Evolutionary conservation across 2,888 invertebrate genomes (phyloP), one percentile per base, ranked within the genome.

Genomic region (Sthenelais limicola): DNA sequence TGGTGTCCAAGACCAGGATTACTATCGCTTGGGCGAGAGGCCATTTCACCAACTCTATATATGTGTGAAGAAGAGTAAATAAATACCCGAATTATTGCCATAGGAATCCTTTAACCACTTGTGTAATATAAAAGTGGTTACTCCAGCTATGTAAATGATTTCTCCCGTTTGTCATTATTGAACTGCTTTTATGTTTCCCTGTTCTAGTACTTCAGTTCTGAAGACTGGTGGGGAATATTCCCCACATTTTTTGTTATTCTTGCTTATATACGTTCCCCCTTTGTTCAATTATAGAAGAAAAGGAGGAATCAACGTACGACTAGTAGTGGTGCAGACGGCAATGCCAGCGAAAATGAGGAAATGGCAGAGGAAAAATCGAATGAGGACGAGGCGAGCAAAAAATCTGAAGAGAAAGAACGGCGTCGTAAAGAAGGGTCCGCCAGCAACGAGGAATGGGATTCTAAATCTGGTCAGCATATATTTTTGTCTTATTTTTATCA

Each of bases 221-320:
- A n/a, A n/a, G n/a, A n/a, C n/a, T n/a, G n/a, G n/a, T n/a, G n/a
- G n/a, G n/a, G n/a, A n/a, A n/a, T n/a, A n/a, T n/a, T n/a, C n/a
- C n/a, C n/a, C n/a, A n/a, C n/a, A n/a, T n/a, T n/a, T n/a, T n/a
- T n/a, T n/a, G n/a, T n/a, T n/a, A n/a, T n/a, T n/a, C n/a, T n/a
- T n/a, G n/a, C n/a, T n/a, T n/a, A n/a, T n/a, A n/a, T n/a, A n/a
- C n/a, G n/a, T 4, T 28, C n/a, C 32, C 5, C 7, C 54, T 54
- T 5, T 26, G 4, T 26, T 54, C 12, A 30, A 24, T 54, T 58
- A 5, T 38, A 58, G 51, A 24, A 77, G 74, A 70, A 35, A 49
- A n/a, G 15, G 62, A 18, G 72, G 68, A 62, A 74, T 68, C 54
- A 74, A 73, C 26, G 48, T 71, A 18, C 33, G 54, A 30, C 73